phyloP scores from a whole-genome alignment of 2,797 vertebrate genomes.

The Gymnopithys bicolor region DNA sequence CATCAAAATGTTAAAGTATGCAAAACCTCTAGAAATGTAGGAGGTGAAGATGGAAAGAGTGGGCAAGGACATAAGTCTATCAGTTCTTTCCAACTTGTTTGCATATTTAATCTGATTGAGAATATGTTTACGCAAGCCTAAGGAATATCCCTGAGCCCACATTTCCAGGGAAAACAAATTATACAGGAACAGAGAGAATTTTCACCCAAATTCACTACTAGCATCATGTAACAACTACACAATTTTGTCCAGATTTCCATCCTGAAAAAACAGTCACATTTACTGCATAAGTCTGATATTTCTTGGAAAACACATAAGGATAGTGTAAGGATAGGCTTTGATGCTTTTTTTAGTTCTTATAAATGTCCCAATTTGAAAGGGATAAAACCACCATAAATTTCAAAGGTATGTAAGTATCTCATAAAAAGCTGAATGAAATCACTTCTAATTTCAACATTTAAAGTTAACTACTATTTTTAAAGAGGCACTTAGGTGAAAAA shows the following conservation, averaged over 20 bases:
- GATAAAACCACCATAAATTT: neutral
- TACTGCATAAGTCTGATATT: neutral
- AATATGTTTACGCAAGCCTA: neutral
- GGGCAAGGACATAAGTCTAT: neutral
- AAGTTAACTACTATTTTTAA: neutral
- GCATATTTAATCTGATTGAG: neutral
- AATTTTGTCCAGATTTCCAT: neutral
- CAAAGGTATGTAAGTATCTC: neutral
- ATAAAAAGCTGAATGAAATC: neutral
- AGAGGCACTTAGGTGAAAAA: neutral
- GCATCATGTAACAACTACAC: neutral
- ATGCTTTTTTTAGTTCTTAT: neutral
- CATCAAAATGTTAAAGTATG: neutral
- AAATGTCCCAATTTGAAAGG: neutral
- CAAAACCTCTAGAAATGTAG: neutral
- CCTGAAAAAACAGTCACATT: neutral
- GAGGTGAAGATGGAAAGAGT: neutral
- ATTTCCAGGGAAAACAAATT: neutral
- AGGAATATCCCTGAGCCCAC: neutral
- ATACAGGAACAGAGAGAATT: neutral
- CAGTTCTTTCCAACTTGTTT: neutral
- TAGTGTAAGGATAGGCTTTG: neutral
- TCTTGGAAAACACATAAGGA: neutral
- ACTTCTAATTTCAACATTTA: neutral
- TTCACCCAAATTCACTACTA: neutral